Conservation (phyloP, 2,797 vertebrate species). For the Odontamblyopus lacepedii region DNA sequence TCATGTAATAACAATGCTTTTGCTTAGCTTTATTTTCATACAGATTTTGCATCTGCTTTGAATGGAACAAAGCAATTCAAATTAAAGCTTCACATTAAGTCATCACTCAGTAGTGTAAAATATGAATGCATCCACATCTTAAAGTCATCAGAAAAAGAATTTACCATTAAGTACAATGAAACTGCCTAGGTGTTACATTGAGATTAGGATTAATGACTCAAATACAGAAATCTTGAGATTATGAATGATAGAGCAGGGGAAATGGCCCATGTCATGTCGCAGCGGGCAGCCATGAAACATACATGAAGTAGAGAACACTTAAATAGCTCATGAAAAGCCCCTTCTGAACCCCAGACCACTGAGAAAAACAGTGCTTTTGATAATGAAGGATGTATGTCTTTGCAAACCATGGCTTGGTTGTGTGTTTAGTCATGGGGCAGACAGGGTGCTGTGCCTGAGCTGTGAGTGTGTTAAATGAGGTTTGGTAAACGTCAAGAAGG, state of each 20-base stretch:
- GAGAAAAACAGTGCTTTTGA: constrained; percentile 37
- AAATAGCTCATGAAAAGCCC: constrained; percentile 73
- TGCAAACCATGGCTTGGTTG: constrained; percentile 13
- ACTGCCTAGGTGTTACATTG: constrained; percentile 9
- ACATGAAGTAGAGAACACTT: constrained; percentile 58
- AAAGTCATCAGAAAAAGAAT: constrained; percentile 17
- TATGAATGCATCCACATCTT: constrained; percentile 18
- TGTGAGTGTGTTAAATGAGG: constrained; percentile 47
- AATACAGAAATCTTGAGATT: constrained; percentile 26
- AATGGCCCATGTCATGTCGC: constrained; percentile 66
- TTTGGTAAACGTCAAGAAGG: constrained; percentile 57
- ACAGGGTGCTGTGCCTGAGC: constrained; percentile 45
- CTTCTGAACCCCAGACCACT: constrained; percentile 51
- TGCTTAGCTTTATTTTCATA: neutral
- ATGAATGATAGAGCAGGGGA: constrained; percentile 46
- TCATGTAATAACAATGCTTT: neutral
- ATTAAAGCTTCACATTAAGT: constrained; percentile 15
- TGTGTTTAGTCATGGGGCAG: constrained; percentile 53
- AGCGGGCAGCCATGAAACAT: constrained; percentile 37
- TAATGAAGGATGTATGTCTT: constrained; percentile 19
- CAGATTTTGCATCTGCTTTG: neutral
- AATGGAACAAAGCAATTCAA: constrained; percentile 14
- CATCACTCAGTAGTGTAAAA: constrained; percentile 6
- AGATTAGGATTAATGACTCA: constrained; percentile 40
- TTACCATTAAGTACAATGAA: neutral